Evolutionary conservation across 1,140 invertebrate species (phyloP), one percentile per base, ranked within the genome.

Genomic region (Fopius arisanus): DNA sequence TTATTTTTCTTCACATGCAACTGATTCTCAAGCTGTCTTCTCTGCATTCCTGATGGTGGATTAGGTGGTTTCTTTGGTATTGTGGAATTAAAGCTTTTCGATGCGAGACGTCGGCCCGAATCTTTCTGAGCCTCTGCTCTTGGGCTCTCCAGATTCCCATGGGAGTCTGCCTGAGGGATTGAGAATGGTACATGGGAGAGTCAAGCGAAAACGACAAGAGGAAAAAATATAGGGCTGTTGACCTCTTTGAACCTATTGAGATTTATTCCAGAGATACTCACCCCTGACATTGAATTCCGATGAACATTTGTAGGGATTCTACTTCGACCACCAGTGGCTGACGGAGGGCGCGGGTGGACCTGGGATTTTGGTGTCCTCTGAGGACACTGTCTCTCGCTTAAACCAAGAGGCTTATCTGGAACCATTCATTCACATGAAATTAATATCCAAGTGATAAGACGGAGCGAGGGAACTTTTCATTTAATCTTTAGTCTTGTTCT

Each of bases 1-100:
- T 78, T 77, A 6, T 78, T 78, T 51, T 77, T 83, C 48, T 83
- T 85, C 0, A 41, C 54, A 0, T 28, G 71, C 28, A 80, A 83
- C 33, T 84, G 79, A 41, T 77, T 82, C 33, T 85, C 83, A 1
- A 84, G 26, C 0, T 73, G 21, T 6, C 80, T 78, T 67, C 75
- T 83, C 26, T 76, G 65, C 16, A 54, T 67, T 0, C 37, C 33
- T 0, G 63, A 41, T 16, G 74, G 0, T 14, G 37, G 21, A 12
- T 21, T 10, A n/a, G 62, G 43, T 0, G 9, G 10, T 26, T 40
- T 54, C 26, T 63, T 59, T 66, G 72, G 77, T 9, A 66, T 33
- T 12, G 74, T 40, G 5, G 75, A 41, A 59, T 72, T 75, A 3
- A 51, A 29, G 26, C 68, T 73, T 26, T 70, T 67, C 5, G 73